Evolutionary conservation across 2,888 invertebrate species (phyloP).

Genomic region (Mystacides longicornis): DNA sequence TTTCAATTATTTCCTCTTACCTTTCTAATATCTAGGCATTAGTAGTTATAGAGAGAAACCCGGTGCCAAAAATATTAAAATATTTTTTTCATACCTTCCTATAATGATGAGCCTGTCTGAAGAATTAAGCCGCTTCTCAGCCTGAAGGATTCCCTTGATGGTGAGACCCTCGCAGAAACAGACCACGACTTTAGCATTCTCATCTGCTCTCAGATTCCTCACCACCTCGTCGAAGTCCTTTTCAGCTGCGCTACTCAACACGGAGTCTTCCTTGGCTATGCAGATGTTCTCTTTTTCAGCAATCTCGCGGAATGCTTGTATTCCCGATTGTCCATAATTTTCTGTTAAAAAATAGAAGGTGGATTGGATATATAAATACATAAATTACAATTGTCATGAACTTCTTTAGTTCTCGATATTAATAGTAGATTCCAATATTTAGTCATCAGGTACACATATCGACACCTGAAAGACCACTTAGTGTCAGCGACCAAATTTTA

Average conservation of each 20-base stretch:
- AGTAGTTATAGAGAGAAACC: too few species aligned
- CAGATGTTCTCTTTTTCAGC: conserved; percentile 61
- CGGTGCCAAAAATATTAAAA: too few species aligned
- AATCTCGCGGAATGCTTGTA: conserved; percentile 64
- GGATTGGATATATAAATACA: too few species aligned
- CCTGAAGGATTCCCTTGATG: conserved; percentile 55
- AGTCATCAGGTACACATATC: too few species aligned
- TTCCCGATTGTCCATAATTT: conserved; percentile 70
- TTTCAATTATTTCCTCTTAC: too few species aligned
- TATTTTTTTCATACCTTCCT: conserved; percentile 48
- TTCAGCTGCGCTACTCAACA: conserved; percentile 52
- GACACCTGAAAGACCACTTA: too few species aligned
- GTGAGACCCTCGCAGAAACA: conserved; percentile 77
- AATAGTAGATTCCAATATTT: neutral
- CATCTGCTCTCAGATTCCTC: conserved; percentile 46
- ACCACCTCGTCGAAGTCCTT: conserved; percentile 50
- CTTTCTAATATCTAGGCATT: too few species aligned
- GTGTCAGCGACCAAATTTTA: too few species aligned
- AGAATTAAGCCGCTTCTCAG: conserved; percentile 49
- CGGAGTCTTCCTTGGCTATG: conserved; percentile 61
- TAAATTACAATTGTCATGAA: neutral
- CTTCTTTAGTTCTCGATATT: neutral
- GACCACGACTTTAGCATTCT: conserved; percentile 55
- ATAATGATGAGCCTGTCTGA: conserved; percentile 56
- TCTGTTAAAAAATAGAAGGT: too few species aligned